Evolutionary conservation across 2,797 vertebrate species (phyloP), one percentile per base, ranked within the genome.

Genomic region (Schizopygopsis pylzovi): DNA sequence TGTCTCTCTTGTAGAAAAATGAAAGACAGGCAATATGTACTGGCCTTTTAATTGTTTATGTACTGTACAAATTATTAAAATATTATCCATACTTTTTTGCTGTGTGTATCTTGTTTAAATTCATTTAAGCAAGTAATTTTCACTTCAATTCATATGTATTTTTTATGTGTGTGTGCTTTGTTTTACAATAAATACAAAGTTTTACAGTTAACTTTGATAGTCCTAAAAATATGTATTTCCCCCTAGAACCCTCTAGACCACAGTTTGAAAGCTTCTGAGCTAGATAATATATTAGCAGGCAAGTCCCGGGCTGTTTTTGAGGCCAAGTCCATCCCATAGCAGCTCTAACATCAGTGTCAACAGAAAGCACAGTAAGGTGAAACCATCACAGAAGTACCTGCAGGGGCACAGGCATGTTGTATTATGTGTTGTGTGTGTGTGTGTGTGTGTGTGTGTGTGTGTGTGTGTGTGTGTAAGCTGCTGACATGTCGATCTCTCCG

Each of bases 221-320:
- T n/a, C 37, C 22, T 41, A 56, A 78, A 77, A 78, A 78, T 56
- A 41, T 22, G 4, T 3, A 15, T 45, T 63, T 33, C n/a, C 59
- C n/a, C n/a, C 39, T 63, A 63, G 56, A 49, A 67, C 16, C 11
- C 25, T 22, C 79, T 80, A 47, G 25, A 13, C 8, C 61, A 16
- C 28, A n/a, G 43, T 52, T 81, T 81, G 61, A 33, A 47, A 45
- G 59, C 41, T 33, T 43, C 2, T 79, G 59, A 67, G 61, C 39
- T 37, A 39, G 11, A 81, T 49, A 49, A 52, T 81, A 67, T 25
- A 11, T 45, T 45, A 28, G 4, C 59, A 65, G 39, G 59, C 39
- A 80, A 79, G 63, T 81, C 61, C 45, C 45, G 12, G 45, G 79
- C 61, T 80, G 25, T 67, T 67, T 79, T 47, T 49, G 41, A 80